Percentiles rank a stretch among this genome's conserved stretches.
These are phyloP conservation scores for Lepidotrigona ventralis DNA, from an alignment of 1,140 invertebrate genomes.

Conservation along the genomic window DNA sequence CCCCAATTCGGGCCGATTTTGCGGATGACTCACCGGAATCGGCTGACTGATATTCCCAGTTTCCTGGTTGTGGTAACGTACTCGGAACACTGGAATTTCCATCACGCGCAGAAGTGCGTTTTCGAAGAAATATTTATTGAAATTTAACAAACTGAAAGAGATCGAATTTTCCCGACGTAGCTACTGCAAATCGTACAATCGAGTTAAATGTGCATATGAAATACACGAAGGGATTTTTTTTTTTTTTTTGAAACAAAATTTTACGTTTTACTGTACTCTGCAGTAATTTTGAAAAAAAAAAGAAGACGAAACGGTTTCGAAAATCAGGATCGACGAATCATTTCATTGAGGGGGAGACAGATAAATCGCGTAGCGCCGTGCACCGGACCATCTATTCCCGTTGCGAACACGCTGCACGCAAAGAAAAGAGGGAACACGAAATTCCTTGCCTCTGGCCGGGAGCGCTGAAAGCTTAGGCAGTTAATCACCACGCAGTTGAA, in stretches of 20 bases:
- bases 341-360: background rate
- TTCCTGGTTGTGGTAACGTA: background rate
- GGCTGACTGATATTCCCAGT: background rate
- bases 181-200: too few species aligned
- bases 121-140: too few species aligned
- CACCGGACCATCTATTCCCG: background rate
- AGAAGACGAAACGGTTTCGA: background rate
- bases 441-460: conserved; percentile 8
- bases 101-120: too few species aligned
- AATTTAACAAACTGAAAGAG: too few species aligned
- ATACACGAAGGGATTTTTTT: too few species aligned
- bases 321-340: background rate
- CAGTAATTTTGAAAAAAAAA: too few species aligned
- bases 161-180: too few species aligned
- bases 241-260: too few species aligned
- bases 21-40: background rate
- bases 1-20: background rate
- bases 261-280: too few species aligned
- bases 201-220: too few species aligned
- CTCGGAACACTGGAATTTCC: background rate
- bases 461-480: background rate
- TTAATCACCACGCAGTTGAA: conserved; percentile 28
- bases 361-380: background rate
- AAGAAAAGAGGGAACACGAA: background rate
- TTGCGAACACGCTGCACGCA: background rate